Percentiles rank a stretch among this genome's conserved stretches.
Evolutionary conservation across 1,140 invertebrate species (phyloP).

Genomic region (Sesamia nonagrioides): DNA sequence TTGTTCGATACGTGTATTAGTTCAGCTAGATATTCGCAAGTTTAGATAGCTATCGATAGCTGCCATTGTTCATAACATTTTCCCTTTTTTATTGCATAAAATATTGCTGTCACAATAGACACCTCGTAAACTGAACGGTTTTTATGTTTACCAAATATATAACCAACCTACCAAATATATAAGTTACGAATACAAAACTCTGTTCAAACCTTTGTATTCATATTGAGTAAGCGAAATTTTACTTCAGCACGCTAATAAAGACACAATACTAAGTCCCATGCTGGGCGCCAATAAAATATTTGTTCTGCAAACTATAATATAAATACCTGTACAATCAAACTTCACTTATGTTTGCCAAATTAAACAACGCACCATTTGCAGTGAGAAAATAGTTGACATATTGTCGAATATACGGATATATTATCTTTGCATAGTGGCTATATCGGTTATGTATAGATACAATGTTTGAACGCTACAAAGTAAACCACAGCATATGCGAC

Average conservation of each 20-base stretch:
- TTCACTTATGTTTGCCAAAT: conserved; percentile 3
- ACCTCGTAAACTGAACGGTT: conserved; percentile 7
- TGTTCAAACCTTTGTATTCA: neutral
- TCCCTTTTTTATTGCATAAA: conserved; percentile 14
- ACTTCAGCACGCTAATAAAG: neutral
- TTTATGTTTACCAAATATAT: neutral
- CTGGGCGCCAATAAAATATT: conserved; percentile 25
- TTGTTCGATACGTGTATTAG: conserved; percentile 54
- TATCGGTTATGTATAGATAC: conserved; percentile 13
- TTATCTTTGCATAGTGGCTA: conserved; percentile 9
- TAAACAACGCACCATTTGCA: conserved; percentile 22
- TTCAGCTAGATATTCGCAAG: conserved; percentile 28
- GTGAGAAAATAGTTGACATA: neutral
- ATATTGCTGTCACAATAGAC: conserved; percentile 20
- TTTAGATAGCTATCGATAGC: conserved; percentile 36
- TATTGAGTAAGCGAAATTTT: neutral
- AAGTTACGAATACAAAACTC: neutral
- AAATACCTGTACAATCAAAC: neutral
- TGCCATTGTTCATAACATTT: conserved; percentile 28
- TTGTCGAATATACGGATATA: neutral
- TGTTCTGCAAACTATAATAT: neutral
- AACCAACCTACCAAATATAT: neutral
- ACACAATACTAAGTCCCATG: conserved; percentile 17
- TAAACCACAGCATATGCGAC: conserved; percentile 61
- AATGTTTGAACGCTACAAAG: conserved; percentile 64